Evolutionary conservation across 2,797 vertebrate species (phyloP).

Genomic region (Argyrosomus regius): DNA sequence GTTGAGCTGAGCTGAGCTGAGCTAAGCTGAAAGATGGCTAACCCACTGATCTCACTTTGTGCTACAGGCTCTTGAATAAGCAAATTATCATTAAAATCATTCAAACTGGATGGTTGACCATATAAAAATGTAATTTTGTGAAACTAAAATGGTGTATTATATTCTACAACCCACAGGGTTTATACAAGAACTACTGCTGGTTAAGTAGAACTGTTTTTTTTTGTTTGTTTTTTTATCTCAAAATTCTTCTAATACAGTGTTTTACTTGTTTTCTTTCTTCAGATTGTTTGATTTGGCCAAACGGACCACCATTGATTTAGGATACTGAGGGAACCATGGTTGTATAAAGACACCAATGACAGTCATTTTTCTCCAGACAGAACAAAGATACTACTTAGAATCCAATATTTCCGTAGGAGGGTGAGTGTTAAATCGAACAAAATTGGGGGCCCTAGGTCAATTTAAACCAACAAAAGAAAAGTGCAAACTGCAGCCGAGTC

Average conservation of each 20-base stretch:
- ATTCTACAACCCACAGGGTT: neutral
- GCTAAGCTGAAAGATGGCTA: neutral
- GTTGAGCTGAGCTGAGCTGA: neutral
- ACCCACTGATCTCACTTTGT: neutral
- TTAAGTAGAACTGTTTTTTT: neutral
- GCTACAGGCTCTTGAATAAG: too few relatives aligned
- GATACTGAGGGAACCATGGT: neutral
- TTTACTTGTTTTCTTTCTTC: slow-evolving; percentile 7
- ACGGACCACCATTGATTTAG: slow-evolving; percentile 6
- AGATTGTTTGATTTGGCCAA: slow-evolving; percentile 20
- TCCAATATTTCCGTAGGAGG: neutral
- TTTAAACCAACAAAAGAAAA: slow-evolving; percentile 17
- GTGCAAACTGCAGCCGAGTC: neutral
- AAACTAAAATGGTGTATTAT: neutral
- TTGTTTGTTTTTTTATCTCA: neutral
- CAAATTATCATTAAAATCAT: neutral
- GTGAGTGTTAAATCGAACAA: slow-evolving; percentile 31
- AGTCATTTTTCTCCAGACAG: slow-evolving; percentile 23
- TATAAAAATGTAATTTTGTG: neutral
- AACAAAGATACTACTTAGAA: slow-evolving; percentile 22
- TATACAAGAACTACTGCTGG: neutral
- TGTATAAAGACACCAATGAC: slow-evolving; percentile 16
- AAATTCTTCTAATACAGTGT: neutral
- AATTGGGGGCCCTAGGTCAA: slow-evolving; percentile 17
- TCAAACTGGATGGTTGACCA: neutral